phyloP scores from a whole-genome alignment of 1,140 invertebrate species.

The Planococcus citri region DNA sequence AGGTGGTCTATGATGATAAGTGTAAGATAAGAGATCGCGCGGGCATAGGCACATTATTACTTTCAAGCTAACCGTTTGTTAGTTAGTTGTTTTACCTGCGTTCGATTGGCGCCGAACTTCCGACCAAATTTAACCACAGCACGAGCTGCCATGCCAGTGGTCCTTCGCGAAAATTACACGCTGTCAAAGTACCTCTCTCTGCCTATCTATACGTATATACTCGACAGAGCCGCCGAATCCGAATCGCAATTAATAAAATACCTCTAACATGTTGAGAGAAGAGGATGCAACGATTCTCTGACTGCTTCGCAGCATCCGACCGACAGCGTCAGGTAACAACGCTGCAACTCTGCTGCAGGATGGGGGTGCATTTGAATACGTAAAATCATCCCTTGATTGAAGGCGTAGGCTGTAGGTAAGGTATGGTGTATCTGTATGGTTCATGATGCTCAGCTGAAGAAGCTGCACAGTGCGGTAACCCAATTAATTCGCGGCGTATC shows the following conservation, averaged over 20 bases:
- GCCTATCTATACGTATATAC: too few relatives aligned
- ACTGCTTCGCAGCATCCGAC: too few relatives aligned
- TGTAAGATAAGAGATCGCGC: not conserved
- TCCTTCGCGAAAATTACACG: slow-evolving; percentile 16
- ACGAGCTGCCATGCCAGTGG: slow-evolving; percentile 10
- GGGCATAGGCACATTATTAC: slow-evolving; percentile 10
- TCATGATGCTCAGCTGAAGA: too few relatives aligned
- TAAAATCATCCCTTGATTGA: too few relatives aligned
- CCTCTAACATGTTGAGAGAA: too few relatives aligned
- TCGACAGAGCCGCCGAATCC: not conserved
- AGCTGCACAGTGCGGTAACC: too few relatives aligned
- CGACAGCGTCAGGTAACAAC: too few relatives aligned
- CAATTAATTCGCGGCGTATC: too few relatives aligned
- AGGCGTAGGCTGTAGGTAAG: too few relatives aligned
- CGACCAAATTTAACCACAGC: not conserved
- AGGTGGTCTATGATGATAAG: slow-evolving; percentile 19
- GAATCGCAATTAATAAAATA: not conserved
- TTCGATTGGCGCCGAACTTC: slow-evolving; percentile 5
- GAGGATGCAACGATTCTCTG: too few relatives aligned
- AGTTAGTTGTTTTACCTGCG: slow-evolving; percentile 10
- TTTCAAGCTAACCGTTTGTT: not conserved
- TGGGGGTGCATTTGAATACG: not conserved
- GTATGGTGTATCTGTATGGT: too few relatives aligned
- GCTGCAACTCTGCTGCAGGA: too few relatives aligned
- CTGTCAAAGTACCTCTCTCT: slow-evolving; percentile 9